phyloP scores from a whole-genome alignment of 2,113 vertebrate genomes.

The Pedetes capensis region DNA sequence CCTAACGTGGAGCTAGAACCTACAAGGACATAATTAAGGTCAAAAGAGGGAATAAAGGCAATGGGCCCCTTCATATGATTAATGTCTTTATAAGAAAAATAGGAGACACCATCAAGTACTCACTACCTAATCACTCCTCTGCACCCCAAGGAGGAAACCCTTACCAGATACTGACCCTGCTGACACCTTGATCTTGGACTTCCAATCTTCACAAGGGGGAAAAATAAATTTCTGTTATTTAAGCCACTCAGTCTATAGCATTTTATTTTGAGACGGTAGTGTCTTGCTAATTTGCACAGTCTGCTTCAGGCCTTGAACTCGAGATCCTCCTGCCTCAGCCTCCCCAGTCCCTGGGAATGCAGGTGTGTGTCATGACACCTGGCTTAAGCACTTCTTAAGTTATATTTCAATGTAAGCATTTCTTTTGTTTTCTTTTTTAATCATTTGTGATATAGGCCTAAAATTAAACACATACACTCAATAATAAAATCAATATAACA shows the following conservation, averaged over 20 bases:
- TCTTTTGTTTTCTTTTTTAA: neutral
- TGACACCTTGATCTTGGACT: neutral
- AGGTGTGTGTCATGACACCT: too few species aligned
- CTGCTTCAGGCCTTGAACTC: too few species aligned
- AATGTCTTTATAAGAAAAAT: neutral
- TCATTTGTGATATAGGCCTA: neutral
- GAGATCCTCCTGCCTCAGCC: too few species aligned
- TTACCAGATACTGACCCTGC: neutral
- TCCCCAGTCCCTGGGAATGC: too few species aligned
- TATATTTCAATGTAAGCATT: neutral
- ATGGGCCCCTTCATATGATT: neutral
- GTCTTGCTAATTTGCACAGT: too few species aligned
- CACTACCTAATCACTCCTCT: rapidly evolving
- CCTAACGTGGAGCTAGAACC: neutral
- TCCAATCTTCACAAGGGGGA: neutral
- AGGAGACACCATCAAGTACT: neutral
- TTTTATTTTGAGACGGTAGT: too few species aligned
- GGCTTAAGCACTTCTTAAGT: neutral
- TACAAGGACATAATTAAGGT: neutral
- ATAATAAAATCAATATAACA: neutral
- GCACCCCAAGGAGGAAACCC: neutral
- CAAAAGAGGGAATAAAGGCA: neutral
- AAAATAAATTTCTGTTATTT: neutral
- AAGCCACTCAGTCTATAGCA: neutral
- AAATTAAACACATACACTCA: neutral